Base-by-base conservation (phyloP, 2,113 vertebrate species). In the Herpetotheres cachinnans region DNA sequence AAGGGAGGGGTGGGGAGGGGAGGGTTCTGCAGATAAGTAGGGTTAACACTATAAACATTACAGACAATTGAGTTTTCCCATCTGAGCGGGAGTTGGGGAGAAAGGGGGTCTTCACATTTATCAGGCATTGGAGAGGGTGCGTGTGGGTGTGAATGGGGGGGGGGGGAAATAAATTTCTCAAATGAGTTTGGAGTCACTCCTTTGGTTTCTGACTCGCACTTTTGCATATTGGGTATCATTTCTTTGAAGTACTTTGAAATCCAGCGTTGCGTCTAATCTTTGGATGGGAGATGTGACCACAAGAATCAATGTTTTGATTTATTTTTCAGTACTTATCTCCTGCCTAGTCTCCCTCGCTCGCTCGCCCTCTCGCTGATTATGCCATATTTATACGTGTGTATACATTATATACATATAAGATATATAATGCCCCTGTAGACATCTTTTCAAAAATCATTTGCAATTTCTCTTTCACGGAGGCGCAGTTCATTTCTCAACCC, bases 231-330 rank as follows among this genome's bases (percentile, higher is more conserved):
- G 55, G 81, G 72, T 92, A 92, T 93, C 14, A 65, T 94, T 97
- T 97, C 95, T 96, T 97, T 97, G 93, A 96, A 97, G 96, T 90
- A 95, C 84, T 97, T 96, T 91, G 95, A 97, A 98, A 97, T 62
- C 63, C 94, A 96, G 24, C 89, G 46, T 96, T 87, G 66, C 49
- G 40, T 71, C 95, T 96, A 84, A 84, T 93, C 84, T 93, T 95
- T 83, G 96, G 89, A 22, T 15, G 86, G 96, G 70, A 83, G 89
- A 72, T 86, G 82, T 93, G 94, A 95, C 93, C 97, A 91, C 91
- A 83, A 80, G 89, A 95, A 98, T 94, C 96, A 94, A 87, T 97
- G 97, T 97, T 98, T 92, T 97, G 95, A 96, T 96, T 97, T 97
- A 95, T 95, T 97, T 91, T 96, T 83, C 92, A 88, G 59, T 93